Percentiles rank a stretch among this genome's conserved stretches.
These are phyloP conservation scores for Bubo bubo DNA, from an alignment of 2,113 vertebrate species.

Conservation along the genomic window DNA sequence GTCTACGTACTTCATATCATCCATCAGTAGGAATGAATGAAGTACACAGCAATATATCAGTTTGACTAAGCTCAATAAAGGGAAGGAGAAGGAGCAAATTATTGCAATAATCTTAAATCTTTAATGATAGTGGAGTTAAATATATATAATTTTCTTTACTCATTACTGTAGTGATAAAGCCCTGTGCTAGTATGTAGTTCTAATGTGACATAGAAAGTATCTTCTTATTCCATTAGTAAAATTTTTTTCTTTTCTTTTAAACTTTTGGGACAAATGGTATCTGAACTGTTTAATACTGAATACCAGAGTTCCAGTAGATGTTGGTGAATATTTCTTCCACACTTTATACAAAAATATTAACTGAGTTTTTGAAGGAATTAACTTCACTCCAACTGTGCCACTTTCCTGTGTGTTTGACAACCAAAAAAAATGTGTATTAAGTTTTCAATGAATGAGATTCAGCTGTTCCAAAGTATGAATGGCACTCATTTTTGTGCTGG, in stretches of 20 bases:
- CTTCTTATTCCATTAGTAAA: background rate
- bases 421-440: background rate
- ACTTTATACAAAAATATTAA: background rate
- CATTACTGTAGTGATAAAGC: background rate
- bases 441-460: background rate
- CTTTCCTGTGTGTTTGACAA: background rate
- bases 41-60: constrained; percentile 56
- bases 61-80: constrained; percentile 48
- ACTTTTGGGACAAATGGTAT: background rate
- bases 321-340: background rate
- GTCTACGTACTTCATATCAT: background rate
- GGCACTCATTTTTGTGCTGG: constrained; percentile 14
- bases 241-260: background rate
- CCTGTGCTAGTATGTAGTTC: background rate
- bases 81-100: constrained; percentile 40
- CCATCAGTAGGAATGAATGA: constrained; percentile 51
- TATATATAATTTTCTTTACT: constrained; percentile 49
- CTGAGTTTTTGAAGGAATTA: background rate
- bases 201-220: background rate
- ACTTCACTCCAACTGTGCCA: background rate
- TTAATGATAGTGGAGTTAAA: constrained; percentile 33
- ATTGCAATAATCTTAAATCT: constrained; percentile 58
- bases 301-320: background rate
- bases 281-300: background rate
- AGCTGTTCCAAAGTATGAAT: constrained; percentile 33